These are phyloP conservation scores for Rhamphomyia laevipes DNA, from an alignment of 2,888 invertebrate genomes.

Conservation along the genomic window DNA sequence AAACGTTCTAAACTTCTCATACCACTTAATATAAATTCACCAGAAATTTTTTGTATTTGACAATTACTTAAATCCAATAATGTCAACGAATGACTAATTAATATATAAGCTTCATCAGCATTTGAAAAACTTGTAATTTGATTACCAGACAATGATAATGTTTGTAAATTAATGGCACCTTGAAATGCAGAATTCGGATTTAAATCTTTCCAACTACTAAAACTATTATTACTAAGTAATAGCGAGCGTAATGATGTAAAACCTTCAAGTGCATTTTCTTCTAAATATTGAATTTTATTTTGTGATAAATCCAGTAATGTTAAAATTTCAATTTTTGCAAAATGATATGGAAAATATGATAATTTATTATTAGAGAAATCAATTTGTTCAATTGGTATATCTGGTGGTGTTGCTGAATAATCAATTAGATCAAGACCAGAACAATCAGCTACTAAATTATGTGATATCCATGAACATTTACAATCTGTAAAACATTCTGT, in stretches of 20 bases:
- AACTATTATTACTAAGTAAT: conserved; percentile 50
- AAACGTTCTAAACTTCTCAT: conserved; percentile 43
- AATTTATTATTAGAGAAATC: conserved; percentile 54
- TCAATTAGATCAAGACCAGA: conserved; percentile 19
- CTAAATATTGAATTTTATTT: conserved; percentile 44
- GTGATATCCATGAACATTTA: conserved; percentile 29
- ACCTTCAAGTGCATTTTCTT: conserved; percentile 39
- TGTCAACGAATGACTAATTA: conserved; percentile 46
- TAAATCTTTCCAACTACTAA: conserved; percentile 46
- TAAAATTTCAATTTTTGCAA: conserved; percentile 42
- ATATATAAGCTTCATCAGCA: conserved; percentile 40
- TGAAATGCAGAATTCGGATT: conserved; percentile 42
- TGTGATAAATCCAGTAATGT: conserved; percentile 42
- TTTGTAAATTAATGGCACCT: conserved; percentile 41
- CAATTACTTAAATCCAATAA: conserved; percentile 50
- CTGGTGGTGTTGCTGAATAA: conserved; percentile 18
- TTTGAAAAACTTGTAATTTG: conserved; percentile 43
- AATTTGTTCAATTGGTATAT: conserved; percentile 43
- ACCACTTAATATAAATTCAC: conserved; percentile 34
- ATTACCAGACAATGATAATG: conserved; percentile 54
- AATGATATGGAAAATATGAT: conserved; percentile 41
- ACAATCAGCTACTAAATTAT: conserved; percentile 31
- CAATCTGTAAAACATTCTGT: conserved; percentile 28
- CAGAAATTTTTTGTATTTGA: conserved; percentile 44
- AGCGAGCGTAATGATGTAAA: conserved; percentile 46